Evolutionary conservation across 2,797 vertebrate genomes (phyloP).

Genomic region (Tragelaphus eurycerus): DNA sequence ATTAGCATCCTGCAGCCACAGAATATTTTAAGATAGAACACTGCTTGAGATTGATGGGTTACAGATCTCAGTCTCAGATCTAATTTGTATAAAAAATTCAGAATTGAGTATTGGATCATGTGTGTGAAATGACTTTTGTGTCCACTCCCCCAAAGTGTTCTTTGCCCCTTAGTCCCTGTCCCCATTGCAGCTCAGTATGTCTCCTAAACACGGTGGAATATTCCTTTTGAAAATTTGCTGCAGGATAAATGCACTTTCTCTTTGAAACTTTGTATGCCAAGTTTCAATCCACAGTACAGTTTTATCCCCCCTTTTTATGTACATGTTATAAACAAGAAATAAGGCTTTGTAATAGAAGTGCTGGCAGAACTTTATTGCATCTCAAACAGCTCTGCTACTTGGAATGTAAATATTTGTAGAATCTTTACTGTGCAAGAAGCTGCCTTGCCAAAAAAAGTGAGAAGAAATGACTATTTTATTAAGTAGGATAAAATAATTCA

Average conservation of each 20-base stretch:
- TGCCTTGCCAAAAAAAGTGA: constrained; percentile 43
- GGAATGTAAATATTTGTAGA: constrained; percentile 74
- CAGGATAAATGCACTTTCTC: neutral
- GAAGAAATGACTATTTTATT: constrained; percentile 56
- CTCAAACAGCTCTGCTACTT: constrained; percentile 57
- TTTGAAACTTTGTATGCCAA: constrained; percentile 37
- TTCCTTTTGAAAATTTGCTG: constrained; percentile 54
- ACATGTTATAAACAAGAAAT: constrained; percentile 41
- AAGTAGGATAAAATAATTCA: constrained; percentile 36
- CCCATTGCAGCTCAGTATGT: neutral
- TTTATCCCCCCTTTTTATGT: constrained; percentile 53
- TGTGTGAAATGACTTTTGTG: neutral
- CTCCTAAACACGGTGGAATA: neutral
- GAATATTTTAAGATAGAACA: neutral
- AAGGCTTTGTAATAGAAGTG: constrained; percentile 53
- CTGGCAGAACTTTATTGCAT: constrained; percentile 61
- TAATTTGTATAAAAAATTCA: neutral
- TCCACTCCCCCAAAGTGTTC: too few species aligned
- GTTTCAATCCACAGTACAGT: constrained; percentile 49
- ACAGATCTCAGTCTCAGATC: neutral
- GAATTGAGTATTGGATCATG: neutral
- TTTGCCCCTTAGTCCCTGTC: too few species aligned
- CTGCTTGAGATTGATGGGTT: neutral
- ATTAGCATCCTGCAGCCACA: neutral
- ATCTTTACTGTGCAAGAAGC: constrained; percentile 75